Evolutionary conservation across 2,888 invertebrate genomes (phyloP), one percentile per base, ranked within the genome.

Genomic region (Tetranychus truncatus): DNA sequence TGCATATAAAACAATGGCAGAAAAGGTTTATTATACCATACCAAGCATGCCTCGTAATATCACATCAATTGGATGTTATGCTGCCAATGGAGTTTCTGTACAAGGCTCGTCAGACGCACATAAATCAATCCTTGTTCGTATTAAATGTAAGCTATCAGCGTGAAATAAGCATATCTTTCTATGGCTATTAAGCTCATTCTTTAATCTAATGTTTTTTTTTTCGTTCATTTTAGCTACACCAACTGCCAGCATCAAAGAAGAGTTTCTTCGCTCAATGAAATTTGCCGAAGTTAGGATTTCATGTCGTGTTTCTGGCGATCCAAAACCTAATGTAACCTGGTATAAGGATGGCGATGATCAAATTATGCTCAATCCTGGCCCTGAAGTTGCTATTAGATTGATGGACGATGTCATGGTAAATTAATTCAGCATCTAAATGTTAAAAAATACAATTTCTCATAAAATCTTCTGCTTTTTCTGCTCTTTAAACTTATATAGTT

Each of bases 81-180:
- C 91, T 0, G 91, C 91, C 84, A 92, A 92, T 81, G 91, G 91
- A 1, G 90, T 72, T 44, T 20, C 20, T 4, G 34, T 20, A 15
- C 45, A 20, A 1, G 90, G 89, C 81, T 91, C 91, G 0, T 89
- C 90, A 0, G 91, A 91, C 1, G 91, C 91, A 89, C 91, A 91
- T 82, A 89, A 91, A 0, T 89, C 90, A 0, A 86, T 89, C 78
- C 88, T 88, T 81, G 89, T 91, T 76, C 88, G 88, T 76, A 90
- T 91, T 74, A 90, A 89, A 80, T 89, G 91, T 91, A 83, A 88
- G 90, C 86, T 55, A 1, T 55, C 7, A 18, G 11, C 7, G 24
- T 6, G 34, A 34, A 34, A 34, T 34, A 34, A 34, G 34, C 3
- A 34, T 69, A 9, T 69, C 34, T n/a, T 34, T 69, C 3, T 69